These are phyloP conservation scores for Malurus elegans DNA, from an alignment of 2,113 vertebrate genomes.

Conservation along the genomic window DNA sequence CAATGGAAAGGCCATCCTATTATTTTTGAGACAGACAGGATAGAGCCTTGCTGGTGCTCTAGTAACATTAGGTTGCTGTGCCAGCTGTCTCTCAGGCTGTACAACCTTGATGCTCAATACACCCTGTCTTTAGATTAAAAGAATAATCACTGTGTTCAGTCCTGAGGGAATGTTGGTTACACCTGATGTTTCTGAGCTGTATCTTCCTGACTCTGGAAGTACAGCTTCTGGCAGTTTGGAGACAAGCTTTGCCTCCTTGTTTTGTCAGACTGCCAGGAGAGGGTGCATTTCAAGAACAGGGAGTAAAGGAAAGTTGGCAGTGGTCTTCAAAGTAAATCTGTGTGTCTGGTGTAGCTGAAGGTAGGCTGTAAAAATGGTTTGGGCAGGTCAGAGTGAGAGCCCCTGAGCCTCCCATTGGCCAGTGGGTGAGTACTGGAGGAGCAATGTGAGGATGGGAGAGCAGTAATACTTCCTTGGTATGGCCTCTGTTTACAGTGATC, in stretches of 20 bases:
- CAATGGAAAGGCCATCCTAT: neutral
- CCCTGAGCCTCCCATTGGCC: neutral
- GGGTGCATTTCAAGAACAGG: neutral
- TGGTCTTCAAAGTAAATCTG: neutral
- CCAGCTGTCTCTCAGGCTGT: neutral
- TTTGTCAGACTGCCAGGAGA: neutral
- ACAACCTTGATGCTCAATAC: neutral
- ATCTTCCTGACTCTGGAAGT: neutral
- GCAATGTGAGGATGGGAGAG: neutral
- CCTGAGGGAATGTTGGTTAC: neutral
- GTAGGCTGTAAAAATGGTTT: neutral
- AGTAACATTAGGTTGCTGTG: neutral
- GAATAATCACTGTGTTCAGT: neutral
- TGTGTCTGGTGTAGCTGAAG: neutral
- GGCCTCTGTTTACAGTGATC: neutral
- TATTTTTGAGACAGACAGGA: neutral
- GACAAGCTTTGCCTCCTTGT: neutral
- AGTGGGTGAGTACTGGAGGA: accelerated
- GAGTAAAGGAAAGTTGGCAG: neutral
- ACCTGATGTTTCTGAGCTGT: neutral
- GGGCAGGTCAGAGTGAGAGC: neutral
- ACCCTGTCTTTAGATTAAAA: neutral
- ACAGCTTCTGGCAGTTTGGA: neutral
- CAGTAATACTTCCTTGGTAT: neutral
- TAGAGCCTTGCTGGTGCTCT: neutral